phyloP scores from a whole-genome alignment of 2,797 vertebrate genomes.

The Phrynocephalus guinanensis region DNA sequence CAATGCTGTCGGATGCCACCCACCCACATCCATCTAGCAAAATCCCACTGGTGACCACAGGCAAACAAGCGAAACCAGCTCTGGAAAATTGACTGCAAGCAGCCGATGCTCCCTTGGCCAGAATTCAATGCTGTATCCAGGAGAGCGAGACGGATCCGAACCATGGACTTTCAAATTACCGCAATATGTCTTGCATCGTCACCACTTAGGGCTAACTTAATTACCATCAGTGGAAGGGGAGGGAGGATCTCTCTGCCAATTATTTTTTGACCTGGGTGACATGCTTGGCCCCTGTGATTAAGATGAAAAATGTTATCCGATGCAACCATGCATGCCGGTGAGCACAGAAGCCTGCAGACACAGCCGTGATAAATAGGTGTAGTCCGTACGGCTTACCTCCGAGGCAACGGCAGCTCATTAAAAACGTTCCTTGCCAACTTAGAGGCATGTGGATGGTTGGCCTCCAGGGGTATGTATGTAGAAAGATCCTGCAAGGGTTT shows the following conservation, averaged over 20 bases:
- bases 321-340: neutral
- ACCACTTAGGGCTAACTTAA: neutral
- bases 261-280: slow-evolving; percentile 36
- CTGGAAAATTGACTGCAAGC: neutral
- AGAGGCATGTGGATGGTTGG: neutral
- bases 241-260: neutral
- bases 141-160: slow-evolving; percentile 20
- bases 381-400: neutral
- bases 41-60: slow-evolving; percentile 30
- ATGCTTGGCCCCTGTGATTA: slow-evolving; percentile 19
- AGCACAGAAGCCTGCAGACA: neutral
- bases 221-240: neutral
- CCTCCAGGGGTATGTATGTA: neutral
- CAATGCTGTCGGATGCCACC: neutral
- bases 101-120: slow-evolving; percentile 14
- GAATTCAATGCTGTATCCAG: neutral
- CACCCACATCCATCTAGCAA: slow-evolving; percentile 7
- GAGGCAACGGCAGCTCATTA: slow-evolving; percentile 3
- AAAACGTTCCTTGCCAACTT: slow-evolving; percentile 8
- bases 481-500: neutral
- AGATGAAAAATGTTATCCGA: slow-evolving; percentile 28
- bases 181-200: neutral
- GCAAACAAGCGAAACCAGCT: slow-evolving; percentile 30
- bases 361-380: neutral
- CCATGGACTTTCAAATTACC: neutral